A percentile compares a stretch with the other conserved stretches of the same genome.
These are phyloP conservation scores for Apocheima hispidaria DNA, from an alignment of 2,888 invertebrate species.

Conservation along the genomic window DNA sequence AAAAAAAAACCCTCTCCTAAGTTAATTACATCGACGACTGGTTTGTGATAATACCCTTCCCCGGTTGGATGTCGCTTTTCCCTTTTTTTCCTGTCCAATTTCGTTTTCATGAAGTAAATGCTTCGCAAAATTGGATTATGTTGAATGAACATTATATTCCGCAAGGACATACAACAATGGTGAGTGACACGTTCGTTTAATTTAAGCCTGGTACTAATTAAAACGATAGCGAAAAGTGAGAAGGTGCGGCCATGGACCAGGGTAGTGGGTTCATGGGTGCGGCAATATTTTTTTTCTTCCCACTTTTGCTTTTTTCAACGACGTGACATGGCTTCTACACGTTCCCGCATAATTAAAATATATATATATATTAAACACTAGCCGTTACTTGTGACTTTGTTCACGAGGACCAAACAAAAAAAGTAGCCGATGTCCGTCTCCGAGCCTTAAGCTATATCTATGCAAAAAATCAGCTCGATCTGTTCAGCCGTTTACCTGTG, in stretches of 20 bases:
- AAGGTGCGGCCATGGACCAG: neutral
- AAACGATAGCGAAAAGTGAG: slow-evolving; percentile 1
- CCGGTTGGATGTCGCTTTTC: slow-evolving; percentile 41
- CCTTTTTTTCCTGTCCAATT: slow-evolving; percentile 55
- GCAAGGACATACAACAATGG: slow-evolving; percentile 50
- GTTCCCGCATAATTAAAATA: no score
- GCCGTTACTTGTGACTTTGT: no score
- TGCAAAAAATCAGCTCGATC: no score
- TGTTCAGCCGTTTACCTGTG: no score
- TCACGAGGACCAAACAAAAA: no score
- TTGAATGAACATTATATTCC: slow-evolving; percentile 51
- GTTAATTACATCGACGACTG: slow-evolving; percentile 35
- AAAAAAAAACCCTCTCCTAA: slow-evolving; percentile 13
- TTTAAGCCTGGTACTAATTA: slow-evolving; percentile 20
- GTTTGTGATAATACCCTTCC: slow-evolving; percentile 29
- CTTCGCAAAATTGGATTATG: slow-evolving; percentile 57
- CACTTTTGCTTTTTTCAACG: no score
- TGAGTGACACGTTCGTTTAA: slow-evolving; percentile 41
- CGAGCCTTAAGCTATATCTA: no score
- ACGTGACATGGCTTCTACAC: no score
- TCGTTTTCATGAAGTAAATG: slow-evolving; percentile 56
- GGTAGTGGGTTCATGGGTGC: no score
- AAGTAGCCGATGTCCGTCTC: no score
- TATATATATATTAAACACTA: no score
- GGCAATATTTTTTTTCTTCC: no score